phyloP scores from a whole-genome alignment of 2,888 invertebrate genomes.

The Luffia ferchaultella region DNA sequence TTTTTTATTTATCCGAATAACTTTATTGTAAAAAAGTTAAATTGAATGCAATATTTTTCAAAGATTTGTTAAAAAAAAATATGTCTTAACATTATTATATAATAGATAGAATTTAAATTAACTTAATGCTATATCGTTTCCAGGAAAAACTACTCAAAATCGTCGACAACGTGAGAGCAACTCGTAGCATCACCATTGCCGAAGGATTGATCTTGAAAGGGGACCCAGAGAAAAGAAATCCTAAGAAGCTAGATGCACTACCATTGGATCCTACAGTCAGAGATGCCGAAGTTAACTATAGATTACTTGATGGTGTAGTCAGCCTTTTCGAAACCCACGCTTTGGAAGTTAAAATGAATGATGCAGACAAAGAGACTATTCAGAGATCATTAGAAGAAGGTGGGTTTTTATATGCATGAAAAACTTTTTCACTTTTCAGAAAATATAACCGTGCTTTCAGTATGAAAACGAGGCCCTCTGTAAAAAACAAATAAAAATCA shows the following conservation, averaged over 20 bases:
- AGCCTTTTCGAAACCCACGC: slow-evolving; percentile 81
- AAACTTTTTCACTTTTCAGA: no score
- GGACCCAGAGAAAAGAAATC: slow-evolving; percentile 49
- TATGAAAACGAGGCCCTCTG: no score
- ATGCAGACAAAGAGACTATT: slow-evolving; percentile 74
- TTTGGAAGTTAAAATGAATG: slow-evolving; percentile 82
- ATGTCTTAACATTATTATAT: no score
- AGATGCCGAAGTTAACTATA: slow-evolving; percentile 75
- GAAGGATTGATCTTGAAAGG: slow-evolving; percentile 70
- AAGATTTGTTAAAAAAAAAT: no score
- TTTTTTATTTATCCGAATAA: no score
- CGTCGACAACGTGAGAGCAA: slow-evolving; percentile 64
- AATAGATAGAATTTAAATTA: neutral
- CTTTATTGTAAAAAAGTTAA: no score
- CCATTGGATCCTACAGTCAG: slow-evolving; percentile 78
- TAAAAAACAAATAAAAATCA: no score
- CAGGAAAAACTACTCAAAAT: slow-evolving; percentile 77
- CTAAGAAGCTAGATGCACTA: slow-evolving; percentile 70
- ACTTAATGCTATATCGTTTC: slow-evolving; percentile 19
- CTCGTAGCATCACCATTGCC: slow-evolving; percentile 62
- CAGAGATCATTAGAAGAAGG: slow-evolving; percentile 86
- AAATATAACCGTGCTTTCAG: no score
- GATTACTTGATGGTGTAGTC: slow-evolving; percentile 77
- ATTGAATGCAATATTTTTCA: no score
- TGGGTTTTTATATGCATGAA: slow-evolving; percentile 27